phyloP scores from a whole-genome alignment of 2,113 vertebrate species.

The Periophthalmodon schlosseri region DNA sequence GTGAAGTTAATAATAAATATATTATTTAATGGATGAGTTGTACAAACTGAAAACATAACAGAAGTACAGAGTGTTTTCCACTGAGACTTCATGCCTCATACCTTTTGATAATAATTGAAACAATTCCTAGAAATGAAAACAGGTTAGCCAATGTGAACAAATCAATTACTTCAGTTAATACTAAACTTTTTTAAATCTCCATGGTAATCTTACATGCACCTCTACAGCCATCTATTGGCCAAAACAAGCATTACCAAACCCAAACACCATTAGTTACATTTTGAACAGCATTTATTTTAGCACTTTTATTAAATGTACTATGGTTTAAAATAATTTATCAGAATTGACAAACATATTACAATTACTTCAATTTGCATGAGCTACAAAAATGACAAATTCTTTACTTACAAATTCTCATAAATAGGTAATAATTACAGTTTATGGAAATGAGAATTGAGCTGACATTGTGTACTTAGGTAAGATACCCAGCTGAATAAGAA shows the following conservation, averaged over 20 bases:
- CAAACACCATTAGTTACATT: neutral
- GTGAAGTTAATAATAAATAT: neutral
- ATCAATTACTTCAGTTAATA: slow-evolving; percentile 16
- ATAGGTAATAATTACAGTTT: no score
- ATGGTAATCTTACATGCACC: slow-evolving; percentile 12
- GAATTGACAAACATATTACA: neutral
- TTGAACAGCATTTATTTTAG: neutral
- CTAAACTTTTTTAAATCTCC: slow-evolving; percentile 26
- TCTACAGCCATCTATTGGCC: slow-evolving; percentile 68
- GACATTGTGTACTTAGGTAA: no score
- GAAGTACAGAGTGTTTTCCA: neutral
- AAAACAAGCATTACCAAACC: neutral
- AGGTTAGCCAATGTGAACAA: slow-evolving; percentile 9
- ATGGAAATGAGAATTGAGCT: no score
- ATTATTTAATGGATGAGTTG: slow-evolving; percentile 12
- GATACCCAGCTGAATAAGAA: no score
- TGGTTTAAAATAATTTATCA: neutral
- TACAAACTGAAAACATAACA: neutral
- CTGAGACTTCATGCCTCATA: neutral
- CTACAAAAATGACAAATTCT: no score
- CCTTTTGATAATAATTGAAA: neutral
- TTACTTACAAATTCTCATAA: no score
- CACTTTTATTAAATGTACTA: neutral
- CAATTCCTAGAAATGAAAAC: slow-evolving; percentile 16
- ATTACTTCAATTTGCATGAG: neutral